Evolutionary conservation across 2,888 invertebrate species (phyloP).

Genomic region (Sisyra nigra): DNA sequence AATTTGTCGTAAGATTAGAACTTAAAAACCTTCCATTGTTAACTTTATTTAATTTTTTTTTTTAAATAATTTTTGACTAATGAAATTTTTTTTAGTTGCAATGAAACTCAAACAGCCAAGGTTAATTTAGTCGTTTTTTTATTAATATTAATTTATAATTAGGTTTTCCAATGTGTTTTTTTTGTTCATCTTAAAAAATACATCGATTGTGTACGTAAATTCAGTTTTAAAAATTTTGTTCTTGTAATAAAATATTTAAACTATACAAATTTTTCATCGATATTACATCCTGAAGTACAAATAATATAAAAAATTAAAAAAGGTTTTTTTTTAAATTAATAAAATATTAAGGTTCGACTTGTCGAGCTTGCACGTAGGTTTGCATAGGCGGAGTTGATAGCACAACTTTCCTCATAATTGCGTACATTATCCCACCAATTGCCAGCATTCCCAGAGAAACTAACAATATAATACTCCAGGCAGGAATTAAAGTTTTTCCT

Average conservation of each 20-base stretch:
- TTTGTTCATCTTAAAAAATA: not conserved
- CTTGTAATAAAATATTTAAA: conserved; percentile 1
- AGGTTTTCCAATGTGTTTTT: too few relatives aligned
- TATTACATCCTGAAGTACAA: not conserved
- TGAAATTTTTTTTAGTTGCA: too few relatives aligned
- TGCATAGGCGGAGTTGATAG: conserved; percentile 35
- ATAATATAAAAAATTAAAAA: conserved; percentile 1
- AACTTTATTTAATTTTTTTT: too few relatives aligned
- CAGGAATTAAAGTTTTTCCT: conserved; percentile 57
- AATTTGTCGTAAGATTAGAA: too few relatives aligned
- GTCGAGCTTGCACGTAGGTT: conserved; percentile 19
- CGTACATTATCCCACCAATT: conserved; percentile 51
- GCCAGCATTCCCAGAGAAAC: conserved; percentile 51
- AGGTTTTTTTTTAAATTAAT: too few relatives aligned
- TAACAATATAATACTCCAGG: conserved; percentile 58
- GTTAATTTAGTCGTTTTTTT: too few relatives aligned
- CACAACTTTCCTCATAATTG: conserved; percentile 50
- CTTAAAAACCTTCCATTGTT: too few relatives aligned
- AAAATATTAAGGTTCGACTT: conserved; percentile 5
- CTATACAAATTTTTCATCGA: not conserved
- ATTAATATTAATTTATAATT: too few relatives aligned
- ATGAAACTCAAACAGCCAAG: too few relatives aligned
- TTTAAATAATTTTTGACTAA: too few relatives aligned
- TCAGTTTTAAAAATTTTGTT: not conserved
- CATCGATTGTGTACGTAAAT: not conserved